phyloP scores from a whole-genome alignment of 2,113 vertebrate species.

The Cynopterus brachyotis region DNA sequence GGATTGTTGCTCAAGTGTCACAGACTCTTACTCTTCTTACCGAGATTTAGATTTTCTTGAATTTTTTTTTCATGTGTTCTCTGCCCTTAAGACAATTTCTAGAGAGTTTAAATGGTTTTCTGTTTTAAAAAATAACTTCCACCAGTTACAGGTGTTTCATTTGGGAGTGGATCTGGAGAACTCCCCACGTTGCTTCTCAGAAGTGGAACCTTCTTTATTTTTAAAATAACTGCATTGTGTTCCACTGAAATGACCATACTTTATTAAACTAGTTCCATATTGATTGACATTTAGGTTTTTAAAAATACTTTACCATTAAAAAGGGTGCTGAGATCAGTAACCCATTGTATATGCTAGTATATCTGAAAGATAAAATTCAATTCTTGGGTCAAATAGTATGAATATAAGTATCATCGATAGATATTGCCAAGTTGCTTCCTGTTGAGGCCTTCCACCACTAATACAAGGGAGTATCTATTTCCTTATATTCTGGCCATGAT shows the following conservation, averaged over 20 bases:
- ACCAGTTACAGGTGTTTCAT: not conserved
- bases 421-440: not conserved
- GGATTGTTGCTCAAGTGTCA: not conserved
- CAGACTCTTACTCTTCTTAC: not conserved
- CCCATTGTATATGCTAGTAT: not conserved
- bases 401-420: conserved; percentile 1
- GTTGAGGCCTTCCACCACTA: not conserved
- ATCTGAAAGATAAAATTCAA: not conserved
- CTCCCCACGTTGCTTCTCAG: not conserved
- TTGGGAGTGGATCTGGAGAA: not conserved
- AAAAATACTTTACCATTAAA: not conserved
- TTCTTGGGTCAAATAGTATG: not conserved
- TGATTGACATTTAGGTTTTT: conserved; percentile 2
- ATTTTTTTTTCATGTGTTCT: not conserved
- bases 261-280: not conserved
- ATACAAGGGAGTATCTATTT: not conserved
- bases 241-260: not conserved
- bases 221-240: not conserved
- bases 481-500: not conserved
- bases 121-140: not conserved
- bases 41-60: conserved; percentile 16
- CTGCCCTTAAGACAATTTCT: conserved; percentile 3
- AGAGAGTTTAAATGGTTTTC: not conserved
- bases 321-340: not conserved
- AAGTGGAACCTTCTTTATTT: not conserved